phyloP scores from a whole-genome alignment of 2,888 invertebrate genomes.

The Schrankia costaestrigalis region DNA sequence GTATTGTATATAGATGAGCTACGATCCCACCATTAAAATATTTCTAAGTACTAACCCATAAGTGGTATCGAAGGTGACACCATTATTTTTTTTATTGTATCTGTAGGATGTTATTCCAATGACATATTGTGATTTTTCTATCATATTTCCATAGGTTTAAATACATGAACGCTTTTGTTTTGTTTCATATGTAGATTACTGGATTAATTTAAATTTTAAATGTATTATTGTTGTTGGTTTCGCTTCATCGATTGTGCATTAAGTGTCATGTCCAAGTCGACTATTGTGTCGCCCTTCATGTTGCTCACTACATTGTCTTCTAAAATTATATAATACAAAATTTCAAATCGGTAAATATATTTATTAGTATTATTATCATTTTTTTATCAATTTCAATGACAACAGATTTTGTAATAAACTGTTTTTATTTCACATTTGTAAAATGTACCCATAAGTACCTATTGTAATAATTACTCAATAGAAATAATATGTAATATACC shows the following conservation, averaged over 20 bases:
- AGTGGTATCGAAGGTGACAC: constrained; percentile 69
- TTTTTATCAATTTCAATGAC: constrained; percentile 33
- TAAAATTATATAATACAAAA: constrained; percentile 36
- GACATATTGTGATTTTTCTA: constrained; percentile 74
- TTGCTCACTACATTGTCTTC: constrained; percentile 50
- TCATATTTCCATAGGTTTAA: constrained; percentile 68
- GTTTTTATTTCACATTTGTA: constrained; percentile 39
- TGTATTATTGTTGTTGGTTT: constrained; percentile 56
- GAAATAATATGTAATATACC: constrained; percentile 64
- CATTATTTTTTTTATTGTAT: constrained; percentile 58
- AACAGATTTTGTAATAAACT: constrained; percentile 21
- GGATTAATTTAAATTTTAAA: constrained; percentile 53
- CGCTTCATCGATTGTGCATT: constrained; percentile 53
- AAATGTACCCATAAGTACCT: constrained; percentile 53
- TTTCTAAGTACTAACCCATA: constrained; percentile 75
- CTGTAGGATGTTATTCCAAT: constrained; percentile 71
- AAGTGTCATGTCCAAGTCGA: constrained; percentile 39
- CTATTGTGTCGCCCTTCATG: constrained; percentile 48
- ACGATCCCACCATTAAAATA: constrained; percentile 79
- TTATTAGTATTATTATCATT: constrained; percentile 35
- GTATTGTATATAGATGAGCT: constrained; percentile 79
- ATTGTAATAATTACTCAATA: constrained; percentile 61
- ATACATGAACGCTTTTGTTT: constrained; percentile 57
- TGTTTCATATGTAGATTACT: constrained; percentile 51
- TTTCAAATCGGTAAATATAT: constrained; percentile 33